Conservation (phyloP, 2,113 vertebrate genomes). For the Oryzias curvinotus region DNA sequence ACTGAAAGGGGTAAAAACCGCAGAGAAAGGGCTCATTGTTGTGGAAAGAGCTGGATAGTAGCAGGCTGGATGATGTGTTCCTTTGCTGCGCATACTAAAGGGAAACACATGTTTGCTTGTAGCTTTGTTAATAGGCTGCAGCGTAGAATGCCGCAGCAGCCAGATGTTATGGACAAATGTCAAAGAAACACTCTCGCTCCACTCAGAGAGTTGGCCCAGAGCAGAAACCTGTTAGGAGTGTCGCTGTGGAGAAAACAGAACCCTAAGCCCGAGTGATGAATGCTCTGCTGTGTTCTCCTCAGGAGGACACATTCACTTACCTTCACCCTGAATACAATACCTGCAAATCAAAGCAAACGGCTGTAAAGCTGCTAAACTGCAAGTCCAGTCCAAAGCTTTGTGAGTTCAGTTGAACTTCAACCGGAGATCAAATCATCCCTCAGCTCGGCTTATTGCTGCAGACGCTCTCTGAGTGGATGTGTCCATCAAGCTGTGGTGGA, state of each 20-base stretch:
- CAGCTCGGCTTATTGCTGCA: not conserved
- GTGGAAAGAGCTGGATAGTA: constrained; percentile 72
- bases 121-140: constrained; percentile 79
- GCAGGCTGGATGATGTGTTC: constrained; percentile 77
- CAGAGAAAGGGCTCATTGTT: constrained; percentile 81
- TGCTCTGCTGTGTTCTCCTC: constrained; percentile 47
- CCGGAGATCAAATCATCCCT: constrained; percentile 13
- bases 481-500: constrained; percentile 11
- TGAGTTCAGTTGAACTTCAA: constrained; percentile 1
- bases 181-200: constrained; percentile 76
- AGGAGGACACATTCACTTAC: constrained; percentile 18
- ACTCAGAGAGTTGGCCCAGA: constrained; percentile 51
- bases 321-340: constrained; percentile 26
- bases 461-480: constrained; percentile 1
- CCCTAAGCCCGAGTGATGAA: constrained; percentile 57
- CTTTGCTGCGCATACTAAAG: constrained; percentile 69
- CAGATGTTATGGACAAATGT: constrained; percentile 81
- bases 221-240: constrained; percentile 51
- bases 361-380: constrained; percentile 8
- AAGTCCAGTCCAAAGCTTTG: not conserved
- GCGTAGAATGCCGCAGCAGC: constrained; percentile 69
- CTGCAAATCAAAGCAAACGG: constrained; percentile 39
- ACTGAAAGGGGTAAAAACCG: constrained; percentile 69
- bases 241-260: constrained; percentile 50
- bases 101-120: constrained; percentile 81